phyloP scores from a whole-genome alignment of 1,140 invertebrate genomes.

The Cheumatopsyche charites region DNA sequence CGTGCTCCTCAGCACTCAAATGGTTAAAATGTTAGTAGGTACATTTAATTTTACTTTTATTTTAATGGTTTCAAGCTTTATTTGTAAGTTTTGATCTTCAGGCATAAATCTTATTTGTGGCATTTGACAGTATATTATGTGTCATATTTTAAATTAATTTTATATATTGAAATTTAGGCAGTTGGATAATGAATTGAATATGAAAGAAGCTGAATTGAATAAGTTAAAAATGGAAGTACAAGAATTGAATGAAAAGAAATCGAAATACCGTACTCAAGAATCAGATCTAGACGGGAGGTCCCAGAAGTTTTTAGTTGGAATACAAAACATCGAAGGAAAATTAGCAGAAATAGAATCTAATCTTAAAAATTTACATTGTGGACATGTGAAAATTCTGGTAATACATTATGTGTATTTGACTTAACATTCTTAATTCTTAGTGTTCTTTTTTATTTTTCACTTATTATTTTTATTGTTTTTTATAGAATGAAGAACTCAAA shows the following conservation, averaged over 20 bases:
- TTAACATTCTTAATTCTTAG: background rate
- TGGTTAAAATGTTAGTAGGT: background rate
- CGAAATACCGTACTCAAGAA: constrained; percentile 7
- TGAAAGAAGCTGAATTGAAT: constrained; percentile 38
- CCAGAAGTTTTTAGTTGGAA: constrained; percentile 25
- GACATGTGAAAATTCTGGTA: constrained; percentile 58
- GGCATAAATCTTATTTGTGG: too few species aligned
- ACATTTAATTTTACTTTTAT: background rate
- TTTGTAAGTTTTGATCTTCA: too few species aligned
- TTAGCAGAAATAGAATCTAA: constrained; percentile 45
- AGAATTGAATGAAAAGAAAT: constrained; percentile 37
- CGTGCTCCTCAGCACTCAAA: background rate
- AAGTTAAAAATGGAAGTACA: background rate
- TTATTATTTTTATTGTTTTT: constrained; percentile 26
- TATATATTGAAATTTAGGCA: constrained; percentile 35
- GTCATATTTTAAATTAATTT: too few species aligned
- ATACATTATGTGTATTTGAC: background rate
- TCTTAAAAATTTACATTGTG: constrained; percentile 56
- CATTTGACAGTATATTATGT: too few species aligned
- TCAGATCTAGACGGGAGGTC: constrained; percentile 20
- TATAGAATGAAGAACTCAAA: constrained; percentile 57
- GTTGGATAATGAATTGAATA: constrained; percentile 48
- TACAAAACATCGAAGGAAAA: constrained; percentile 44
- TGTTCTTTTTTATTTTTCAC: background rate
- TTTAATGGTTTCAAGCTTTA: background rate